These are phyloP conservation scores for Condylura cristata DNA, from an alignment of 2,113 vertebrate species.

Conservation along the genomic window DNA sequence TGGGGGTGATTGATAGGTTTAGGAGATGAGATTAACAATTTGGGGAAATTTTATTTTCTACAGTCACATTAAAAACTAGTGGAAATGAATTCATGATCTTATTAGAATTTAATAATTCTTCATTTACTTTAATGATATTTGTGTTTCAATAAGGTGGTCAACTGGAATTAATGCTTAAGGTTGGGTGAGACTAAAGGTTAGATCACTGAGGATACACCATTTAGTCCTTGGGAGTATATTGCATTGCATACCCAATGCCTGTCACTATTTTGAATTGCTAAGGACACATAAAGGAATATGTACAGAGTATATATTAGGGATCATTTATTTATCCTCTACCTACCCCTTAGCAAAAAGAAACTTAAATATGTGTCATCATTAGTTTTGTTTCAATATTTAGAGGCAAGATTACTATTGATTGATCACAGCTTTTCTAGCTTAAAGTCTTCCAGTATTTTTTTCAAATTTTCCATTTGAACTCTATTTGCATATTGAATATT, in stretches of 20 bases:
- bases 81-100: background rate
- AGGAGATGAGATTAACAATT: background rate
- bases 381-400: background rate
- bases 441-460: background rate
- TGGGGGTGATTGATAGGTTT: background rate
- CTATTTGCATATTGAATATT: background rate
- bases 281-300: background rate
- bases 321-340: background rate
- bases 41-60: background rate
- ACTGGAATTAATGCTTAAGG: background rate
- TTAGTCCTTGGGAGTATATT: background rate
- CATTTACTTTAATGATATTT: slow-evolving; percentile 75
- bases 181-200: background rate
- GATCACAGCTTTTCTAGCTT: background rate
- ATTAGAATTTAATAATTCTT: slow-evolving; percentile 12
- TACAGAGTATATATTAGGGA: background rate
- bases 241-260: background rate
- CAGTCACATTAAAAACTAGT: background rate
- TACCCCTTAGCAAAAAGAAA: background rate
- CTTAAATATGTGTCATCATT: background rate
- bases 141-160: background rate
- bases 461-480: background rate
- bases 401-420: background rate
- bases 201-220: background rate
- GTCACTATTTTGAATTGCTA: background rate